A percentile compares a stretch with the other conserved stretches of the same genome.
Evolutionary conservation across 1,140 invertebrate genomes (phyloP).

Genomic region (Periplaneta americana): DNA sequence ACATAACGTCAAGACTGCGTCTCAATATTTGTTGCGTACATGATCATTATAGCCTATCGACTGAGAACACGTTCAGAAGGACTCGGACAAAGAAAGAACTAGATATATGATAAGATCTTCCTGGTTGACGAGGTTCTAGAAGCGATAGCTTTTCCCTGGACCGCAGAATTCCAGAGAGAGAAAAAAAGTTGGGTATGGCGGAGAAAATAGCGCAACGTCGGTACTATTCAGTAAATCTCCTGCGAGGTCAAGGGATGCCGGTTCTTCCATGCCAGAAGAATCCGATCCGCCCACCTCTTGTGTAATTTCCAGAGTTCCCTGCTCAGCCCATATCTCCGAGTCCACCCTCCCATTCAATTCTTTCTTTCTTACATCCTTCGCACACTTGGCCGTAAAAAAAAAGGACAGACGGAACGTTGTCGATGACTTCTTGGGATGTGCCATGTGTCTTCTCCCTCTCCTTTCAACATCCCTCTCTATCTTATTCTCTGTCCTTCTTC

Average conservation of each 20-base stretch:
- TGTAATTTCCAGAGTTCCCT: background rate
- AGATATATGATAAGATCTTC: no score
- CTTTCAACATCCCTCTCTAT: background rate
- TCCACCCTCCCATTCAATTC: background rate
- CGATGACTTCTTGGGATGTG: slow-evolving; percentile 3
- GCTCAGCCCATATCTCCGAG: background rate
- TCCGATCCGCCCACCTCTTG: background rate
- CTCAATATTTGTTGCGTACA: no score
- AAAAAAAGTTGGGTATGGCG: background rate
- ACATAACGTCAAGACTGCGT: no score
- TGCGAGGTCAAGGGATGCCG: background rate
- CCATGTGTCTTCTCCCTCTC: background rate
- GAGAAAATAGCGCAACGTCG: background rate
- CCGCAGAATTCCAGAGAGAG: no score
- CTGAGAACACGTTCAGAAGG: no score
- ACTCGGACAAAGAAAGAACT: no score
- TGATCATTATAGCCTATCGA: no score
- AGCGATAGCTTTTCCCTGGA: no score
- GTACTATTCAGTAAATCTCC: background rate
- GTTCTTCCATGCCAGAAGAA: background rate
- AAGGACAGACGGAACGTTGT: background rate
- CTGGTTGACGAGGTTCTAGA: no score
- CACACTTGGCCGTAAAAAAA: slow-evolving; percentile 2
- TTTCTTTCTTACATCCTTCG: background rate
- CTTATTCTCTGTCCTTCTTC: background rate